Evolutionary conservation across 2,113 vertebrate genomes (phyloP).

Genomic region (Pluvianellus socialis): DNA sequence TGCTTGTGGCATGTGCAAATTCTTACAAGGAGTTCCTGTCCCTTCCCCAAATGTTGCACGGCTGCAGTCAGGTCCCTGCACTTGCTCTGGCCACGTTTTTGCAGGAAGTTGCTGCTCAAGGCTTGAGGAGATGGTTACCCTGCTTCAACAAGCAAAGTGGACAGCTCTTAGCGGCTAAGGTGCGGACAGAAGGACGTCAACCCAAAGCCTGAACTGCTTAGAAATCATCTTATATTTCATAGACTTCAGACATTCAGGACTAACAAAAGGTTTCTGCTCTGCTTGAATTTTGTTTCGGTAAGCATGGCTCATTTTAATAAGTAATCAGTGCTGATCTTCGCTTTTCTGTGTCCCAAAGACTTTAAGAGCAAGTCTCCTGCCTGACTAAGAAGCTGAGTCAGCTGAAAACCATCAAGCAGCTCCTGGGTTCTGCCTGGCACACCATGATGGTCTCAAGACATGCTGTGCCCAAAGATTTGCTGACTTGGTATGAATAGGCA

Average conservation of each 20-base stretch:
- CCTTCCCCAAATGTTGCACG: background rate
- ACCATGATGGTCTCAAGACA: accelerated
- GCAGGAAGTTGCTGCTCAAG: background rate
- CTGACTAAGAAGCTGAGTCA: background rate
- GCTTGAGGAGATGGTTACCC: background rate
- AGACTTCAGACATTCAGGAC: background rate
- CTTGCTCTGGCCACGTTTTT: background rate
- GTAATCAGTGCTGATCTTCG: background rate
- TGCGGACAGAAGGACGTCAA: background rate
- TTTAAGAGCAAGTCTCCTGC: background rate
- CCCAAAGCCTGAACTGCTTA: background rate
- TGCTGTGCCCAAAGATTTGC: background rate
- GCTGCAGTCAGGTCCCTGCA: background rate
- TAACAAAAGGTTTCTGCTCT: background rate
- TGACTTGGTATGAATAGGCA: background rate
- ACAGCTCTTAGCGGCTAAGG: background rate
- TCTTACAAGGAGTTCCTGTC: background rate
- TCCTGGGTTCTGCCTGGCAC: background rate
- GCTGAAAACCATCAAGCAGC: background rate
- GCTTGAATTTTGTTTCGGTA: background rate
- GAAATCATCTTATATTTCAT: background rate
- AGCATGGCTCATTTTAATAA: background rate
- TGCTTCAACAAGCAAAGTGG: background rate
- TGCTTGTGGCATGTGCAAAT: background rate
- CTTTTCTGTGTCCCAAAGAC: background rate